Evolutionary conservation across 2,797 vertebrate genomes (phyloP).

Genomic region (Aphelocoma californica): DNA sequence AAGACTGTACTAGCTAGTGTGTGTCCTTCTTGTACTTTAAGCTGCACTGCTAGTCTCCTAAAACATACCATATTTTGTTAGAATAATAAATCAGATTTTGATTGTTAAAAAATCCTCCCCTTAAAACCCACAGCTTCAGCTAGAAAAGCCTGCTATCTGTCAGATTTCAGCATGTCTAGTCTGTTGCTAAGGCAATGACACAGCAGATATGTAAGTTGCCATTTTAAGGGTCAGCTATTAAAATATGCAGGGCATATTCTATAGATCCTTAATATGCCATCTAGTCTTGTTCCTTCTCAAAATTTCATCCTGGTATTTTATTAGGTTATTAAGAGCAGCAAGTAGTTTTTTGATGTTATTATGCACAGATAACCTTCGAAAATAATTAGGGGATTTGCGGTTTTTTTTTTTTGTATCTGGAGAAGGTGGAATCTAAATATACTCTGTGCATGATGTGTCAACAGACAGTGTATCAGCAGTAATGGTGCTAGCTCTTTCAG

Average conservation of each 20-base stretch:
- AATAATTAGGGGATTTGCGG: background rate
- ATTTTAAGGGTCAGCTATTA: conserved; percentile 51
- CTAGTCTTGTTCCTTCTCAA: background rate
- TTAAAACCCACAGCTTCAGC: background rate
- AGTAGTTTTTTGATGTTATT: background rate
- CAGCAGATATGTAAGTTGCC: conserved; percentile 56
- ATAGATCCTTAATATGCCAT: background rate
- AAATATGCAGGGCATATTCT: background rate
- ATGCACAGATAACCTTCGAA: background rate
- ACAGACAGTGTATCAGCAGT: background rate
- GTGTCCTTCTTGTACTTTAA: background rate
- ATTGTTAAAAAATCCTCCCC: background rate
- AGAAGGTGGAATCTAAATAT: background rate
- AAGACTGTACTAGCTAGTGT: background rate
- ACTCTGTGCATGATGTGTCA: background rate
- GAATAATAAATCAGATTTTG: background rate
- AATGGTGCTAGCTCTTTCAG: background rate
- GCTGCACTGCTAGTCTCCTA: background rate
- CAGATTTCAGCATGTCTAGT: background rate
- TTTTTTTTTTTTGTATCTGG: background rate
- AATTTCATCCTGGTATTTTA: background rate
- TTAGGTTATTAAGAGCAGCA: background rate
- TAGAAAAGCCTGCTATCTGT: background rate
- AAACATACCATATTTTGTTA: background rate
- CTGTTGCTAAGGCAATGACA: conserved; percentile 49